Conservation (phyloP, 2,797 vertebrate genomes). For the Lepus oiostolus region DNA sequence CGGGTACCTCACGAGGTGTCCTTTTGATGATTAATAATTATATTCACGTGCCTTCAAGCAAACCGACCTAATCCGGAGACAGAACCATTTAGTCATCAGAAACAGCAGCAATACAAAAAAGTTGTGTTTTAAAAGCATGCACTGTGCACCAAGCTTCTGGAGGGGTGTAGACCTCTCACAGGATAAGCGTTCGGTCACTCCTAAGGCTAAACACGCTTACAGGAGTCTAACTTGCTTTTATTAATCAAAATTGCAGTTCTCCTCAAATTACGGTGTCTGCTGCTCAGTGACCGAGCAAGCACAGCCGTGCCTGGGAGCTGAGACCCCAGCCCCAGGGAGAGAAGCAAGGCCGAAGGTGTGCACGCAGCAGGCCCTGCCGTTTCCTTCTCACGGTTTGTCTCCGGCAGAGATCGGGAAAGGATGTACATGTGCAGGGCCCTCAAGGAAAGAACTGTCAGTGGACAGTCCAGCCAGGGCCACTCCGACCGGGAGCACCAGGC, state of each 20-base stretch:
- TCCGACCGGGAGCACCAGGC: too few species aligned
- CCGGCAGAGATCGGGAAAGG: neutral
- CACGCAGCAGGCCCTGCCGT: fast-evolving
- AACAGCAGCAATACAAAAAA: neutral
- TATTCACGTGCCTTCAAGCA: neutral
- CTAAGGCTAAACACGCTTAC: neutral
- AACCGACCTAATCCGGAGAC: neutral
- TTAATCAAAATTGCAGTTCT: fast-evolving
- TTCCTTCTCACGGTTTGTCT: neutral
- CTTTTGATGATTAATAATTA: neutral
- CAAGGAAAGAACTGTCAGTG: neutral
- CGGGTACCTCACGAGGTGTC: neutral
- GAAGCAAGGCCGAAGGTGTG: fast-evolving
- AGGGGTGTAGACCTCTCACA: neutral
- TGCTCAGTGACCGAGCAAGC: neutral
- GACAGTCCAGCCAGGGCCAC: too few species aligned
- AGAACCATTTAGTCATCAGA: neutral
- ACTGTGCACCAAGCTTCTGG: neutral
- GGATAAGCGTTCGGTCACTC: neutral
- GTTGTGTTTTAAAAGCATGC: neutral
- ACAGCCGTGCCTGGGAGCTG: fast-evolving
- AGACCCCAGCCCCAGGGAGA: too few species aligned
- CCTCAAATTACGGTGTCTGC: fast-evolving
- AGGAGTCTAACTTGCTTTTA: fast-evolving
- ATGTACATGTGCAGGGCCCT: too few species aligned